These are phyloP conservation scores for Tetragonula clypearis DNA, from an alignment of 1,140 invertebrate genomes.

Conservation along the genomic window DNA sequence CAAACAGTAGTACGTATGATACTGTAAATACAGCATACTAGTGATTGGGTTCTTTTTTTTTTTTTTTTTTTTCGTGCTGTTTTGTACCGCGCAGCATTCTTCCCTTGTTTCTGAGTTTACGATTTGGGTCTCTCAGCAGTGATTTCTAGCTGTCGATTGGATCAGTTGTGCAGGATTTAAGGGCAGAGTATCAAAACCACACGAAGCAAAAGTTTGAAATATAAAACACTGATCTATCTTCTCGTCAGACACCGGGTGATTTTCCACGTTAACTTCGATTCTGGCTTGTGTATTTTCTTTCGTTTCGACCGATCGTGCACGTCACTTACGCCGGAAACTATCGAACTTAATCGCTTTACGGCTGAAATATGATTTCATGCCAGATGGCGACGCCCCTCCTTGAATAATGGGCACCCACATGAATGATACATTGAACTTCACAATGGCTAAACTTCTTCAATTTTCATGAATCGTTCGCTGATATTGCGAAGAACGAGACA, in stretches of 20 bases:
- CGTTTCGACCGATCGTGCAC: not conserved
- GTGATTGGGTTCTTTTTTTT: not conserved
- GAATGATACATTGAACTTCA: slow-evolving; percentile 11
- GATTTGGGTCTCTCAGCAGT: not conserved
- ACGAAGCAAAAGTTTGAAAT: slow-evolving; percentile 14
- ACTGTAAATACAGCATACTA: no score
- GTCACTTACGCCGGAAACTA: not conserved
- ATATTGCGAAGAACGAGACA: not conserved
- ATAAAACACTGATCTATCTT: slow-evolving; percentile 15
- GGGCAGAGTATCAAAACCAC: not conserved
- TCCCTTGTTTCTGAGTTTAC: slow-evolving; percentile 5
- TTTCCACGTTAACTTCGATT: not conserved
- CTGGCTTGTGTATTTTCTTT: slow-evolving; percentile 16
- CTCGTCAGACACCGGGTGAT: not conserved
- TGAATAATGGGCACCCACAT: not conserved
- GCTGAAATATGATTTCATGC: slow-evolving; percentile 3
- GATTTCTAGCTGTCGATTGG: slow-evolving; percentile 27
- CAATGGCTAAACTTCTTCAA: slow-evolving; percentile 5
- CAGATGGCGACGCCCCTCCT: not conserved
- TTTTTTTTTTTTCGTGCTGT: not conserved
- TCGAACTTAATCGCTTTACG: not conserved
- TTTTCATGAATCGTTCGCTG: not conserved
- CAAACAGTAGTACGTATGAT: not conserved
- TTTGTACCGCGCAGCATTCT: not conserved
- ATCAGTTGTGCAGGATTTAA: slow-evolving; percentile 35